Percentiles rank a stretch among this genome's conserved stretches.
Conservation (phyloP, 2,113 vertebrate species). For the Heterotilapia buettikoferi region DNA sequence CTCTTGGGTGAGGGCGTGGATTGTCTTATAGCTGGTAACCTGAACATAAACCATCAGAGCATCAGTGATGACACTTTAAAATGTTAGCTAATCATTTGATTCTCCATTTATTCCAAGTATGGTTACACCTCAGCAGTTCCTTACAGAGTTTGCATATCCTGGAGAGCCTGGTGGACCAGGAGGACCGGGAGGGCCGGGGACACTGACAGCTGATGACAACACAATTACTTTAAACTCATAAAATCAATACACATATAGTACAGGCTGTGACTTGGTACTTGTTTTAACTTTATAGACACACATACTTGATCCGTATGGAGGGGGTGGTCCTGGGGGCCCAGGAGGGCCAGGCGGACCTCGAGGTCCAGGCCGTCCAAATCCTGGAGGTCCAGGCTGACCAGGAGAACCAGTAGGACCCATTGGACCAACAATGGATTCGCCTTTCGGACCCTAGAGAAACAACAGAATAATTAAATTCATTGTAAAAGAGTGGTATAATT, state of each 20-base stretch:
- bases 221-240: background rate
- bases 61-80: background rate
- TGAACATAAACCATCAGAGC: constrained; percentile 38
- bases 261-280: background rate
- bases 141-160: constrained; percentile 79
- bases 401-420: constrained; percentile 79
- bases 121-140: background rate
- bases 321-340: constrained; percentile 74
- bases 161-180: constrained; percentile 81
- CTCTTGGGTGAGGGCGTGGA: constrained; percentile 75
- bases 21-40: constrained; percentile 75
- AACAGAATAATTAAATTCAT: fast-evolving
- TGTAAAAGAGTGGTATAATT: background rate
- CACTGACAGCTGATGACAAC: constrained; percentile 60
- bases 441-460: constrained; percentile 83
- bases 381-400: constrained; percentile 80
- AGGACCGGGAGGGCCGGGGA: constrained; percentile 86
- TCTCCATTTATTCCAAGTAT: background rate
- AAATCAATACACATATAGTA: background rate
- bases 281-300: background rate
- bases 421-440: constrained; percentile 80
- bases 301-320: constrained; percentile 74
- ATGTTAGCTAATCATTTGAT: background rate
- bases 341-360: constrained; percentile 81
- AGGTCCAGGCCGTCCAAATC: constrained; percentile 79